Conservation (phyloP, 2,113 vertebrate genomes). For the Monarcha castaneiventris region DNA sequence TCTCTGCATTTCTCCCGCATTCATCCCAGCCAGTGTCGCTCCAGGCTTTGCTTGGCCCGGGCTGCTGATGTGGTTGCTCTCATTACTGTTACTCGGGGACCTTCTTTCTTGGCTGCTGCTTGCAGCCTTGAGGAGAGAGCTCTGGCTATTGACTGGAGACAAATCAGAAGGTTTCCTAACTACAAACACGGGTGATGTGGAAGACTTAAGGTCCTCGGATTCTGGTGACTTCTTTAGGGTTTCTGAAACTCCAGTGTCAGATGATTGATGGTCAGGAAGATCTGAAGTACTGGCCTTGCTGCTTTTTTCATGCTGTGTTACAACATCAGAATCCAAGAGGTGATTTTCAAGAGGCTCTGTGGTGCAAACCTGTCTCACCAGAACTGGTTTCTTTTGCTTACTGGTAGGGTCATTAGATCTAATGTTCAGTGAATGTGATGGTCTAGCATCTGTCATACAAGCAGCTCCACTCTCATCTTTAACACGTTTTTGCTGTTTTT, state of each 20-base stretch:
- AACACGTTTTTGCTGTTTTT: constrained; percentile 95
- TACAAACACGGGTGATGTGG: neutral
- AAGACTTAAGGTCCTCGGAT: constrained; percentile 66
- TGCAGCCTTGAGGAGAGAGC: constrained; percentile 68
- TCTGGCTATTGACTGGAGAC: constrained; percentile 53
- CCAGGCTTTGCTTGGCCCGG: constrained; percentile 75
- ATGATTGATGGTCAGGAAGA: constrained; percentile 41
- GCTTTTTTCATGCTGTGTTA: constrained; percentile 65
- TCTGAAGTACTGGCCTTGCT: constrained; percentile 39
- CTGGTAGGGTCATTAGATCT: constrained; percentile 76
- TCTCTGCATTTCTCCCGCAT: constrained; percentile 77
- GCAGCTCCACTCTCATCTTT: constrained; percentile 93
- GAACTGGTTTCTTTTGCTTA: constrained; percentile 87
- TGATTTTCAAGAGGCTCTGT: constrained; percentile 87
- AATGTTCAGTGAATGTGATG: constrained; percentile 72
- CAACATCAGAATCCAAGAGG: constrained; percentile 75
- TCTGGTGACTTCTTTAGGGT: constrained; percentile 66
- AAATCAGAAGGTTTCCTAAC: constrained; percentile 57
- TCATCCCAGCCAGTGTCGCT: constrained; percentile 71
- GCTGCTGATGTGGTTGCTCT: constrained; percentile 63
- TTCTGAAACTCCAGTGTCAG: constrained; percentile 68
- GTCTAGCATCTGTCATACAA: constrained; percentile 79
- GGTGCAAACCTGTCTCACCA: constrained; percentile 93
- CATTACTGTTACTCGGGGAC: constrained; percentile 68
- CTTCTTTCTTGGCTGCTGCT: constrained; percentile 77